Conservation (phyloP, 1,140 invertebrate genomes). For the Teleogryllus occipitalis region DNA sequence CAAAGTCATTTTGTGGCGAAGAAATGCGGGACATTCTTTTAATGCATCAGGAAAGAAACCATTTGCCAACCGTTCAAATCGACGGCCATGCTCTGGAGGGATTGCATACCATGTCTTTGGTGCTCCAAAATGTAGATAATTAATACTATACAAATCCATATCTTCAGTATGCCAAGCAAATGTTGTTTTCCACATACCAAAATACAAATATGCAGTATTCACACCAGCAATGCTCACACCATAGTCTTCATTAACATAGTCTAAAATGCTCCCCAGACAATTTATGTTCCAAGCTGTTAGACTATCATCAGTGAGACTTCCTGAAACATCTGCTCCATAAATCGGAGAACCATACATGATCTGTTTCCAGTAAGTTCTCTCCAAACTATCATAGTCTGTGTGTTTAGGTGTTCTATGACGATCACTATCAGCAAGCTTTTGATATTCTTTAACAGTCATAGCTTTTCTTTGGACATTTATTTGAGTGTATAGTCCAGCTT, state of each 20-base stretch:
- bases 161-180: constrained; percentile 99
- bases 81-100: constrained; percentile 85
- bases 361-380: constrained; percentile 97
- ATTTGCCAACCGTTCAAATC: constrained; percentile 84
- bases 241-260: constrained; percentile 91
- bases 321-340: constrained; percentile 95
- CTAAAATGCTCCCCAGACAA: constrained; percentile 82
- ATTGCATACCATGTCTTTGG: constrained; percentile 97
- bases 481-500: constrained; percentile 91
- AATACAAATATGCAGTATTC: constrained; percentile 97
- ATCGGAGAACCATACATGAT: constrained; percentile 84
- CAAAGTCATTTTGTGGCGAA: constrained; percentile 96
- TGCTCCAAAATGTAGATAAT: constrained; percentile 92
- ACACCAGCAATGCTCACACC: constrained; percentile 96
- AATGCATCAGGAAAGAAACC: constrained; percentile 82
- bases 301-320: constrained; percentile 83
- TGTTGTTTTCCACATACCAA: constrained; percentile 99
- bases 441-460: constrained; percentile 84
- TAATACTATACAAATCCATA: constrained; percentile 99
- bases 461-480: constrained; percentile 91
- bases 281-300: constrained; percentile 94
- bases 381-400: constrained; percentile 86
- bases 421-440: constrained; percentile 60
- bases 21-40: constrained; percentile 84
- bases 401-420: constrained; percentile 78